Evolutionary conservation across 1,140 invertebrate species (phyloP), one percentile per base, ranked within the genome.

Genomic region (Zaprionus vittiger): DNA sequence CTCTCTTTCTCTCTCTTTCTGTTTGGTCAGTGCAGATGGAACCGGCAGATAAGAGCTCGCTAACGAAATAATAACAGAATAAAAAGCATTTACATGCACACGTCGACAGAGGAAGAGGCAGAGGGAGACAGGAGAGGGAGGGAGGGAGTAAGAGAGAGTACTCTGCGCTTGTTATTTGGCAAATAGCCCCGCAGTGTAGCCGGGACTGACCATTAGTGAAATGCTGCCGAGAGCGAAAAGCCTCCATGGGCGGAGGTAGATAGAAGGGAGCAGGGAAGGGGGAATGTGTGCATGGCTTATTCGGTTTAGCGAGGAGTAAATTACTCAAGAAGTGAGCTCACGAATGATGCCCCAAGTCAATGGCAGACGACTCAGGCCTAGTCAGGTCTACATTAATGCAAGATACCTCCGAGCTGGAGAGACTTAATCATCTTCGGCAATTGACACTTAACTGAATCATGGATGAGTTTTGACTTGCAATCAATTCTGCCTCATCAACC

Each of bases 61-160:
- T 89, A 87, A 76, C 83, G 74, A 87, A 87, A 87, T 87, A 86
- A 86, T 87, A 86, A 87, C 83, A 83, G 66, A 87, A 86, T 86
- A 86, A 86, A 86, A 89, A 83, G 66, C 83, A 87, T 86, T 86
- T 86, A 87, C 83, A 86, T 86, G 56, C 54, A 63, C 22, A 17
- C 5, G n/a, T 5, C 6, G 11, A 31, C 11, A 22, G 20, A 20
- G 47, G 2, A 9, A 14, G 20, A 22, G 17, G 1, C 4, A 2
- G 47, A 12, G 20, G 3, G 9, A 1, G 20, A 24, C 1, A n/a
- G 22, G 14, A 41, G 38, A 12, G 14, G 2, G 15, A 41, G 38
- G 38, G 14, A 41, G 38, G 12, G 0, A 6, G 15, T 41, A 14
- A 12, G 20, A 52, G 47, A 34, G 44, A 47, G 55, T 26, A 22